Percentiles rank a stretch among this genome's conserved stretches.
Conservation (phyloP, 2,797 vertebrate species). For the Allobates femoralis region DNA sequence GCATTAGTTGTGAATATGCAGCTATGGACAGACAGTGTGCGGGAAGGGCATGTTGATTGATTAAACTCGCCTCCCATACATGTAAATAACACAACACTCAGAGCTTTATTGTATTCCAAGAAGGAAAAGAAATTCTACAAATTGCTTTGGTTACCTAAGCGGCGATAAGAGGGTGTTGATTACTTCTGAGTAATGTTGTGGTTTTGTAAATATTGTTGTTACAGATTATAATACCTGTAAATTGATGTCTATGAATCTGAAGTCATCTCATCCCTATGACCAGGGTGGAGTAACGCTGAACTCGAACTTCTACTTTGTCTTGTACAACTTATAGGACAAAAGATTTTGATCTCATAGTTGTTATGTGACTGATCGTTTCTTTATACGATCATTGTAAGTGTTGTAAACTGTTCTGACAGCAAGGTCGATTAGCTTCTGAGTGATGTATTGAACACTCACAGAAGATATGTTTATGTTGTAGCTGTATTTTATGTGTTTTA, state of each 20-base stretch:
- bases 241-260: slow-evolving; percentile 48
- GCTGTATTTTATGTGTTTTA: neutral
- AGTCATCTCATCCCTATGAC: neutral
- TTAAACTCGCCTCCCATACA: neutral
- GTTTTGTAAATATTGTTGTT: slow-evolving; percentile 51
- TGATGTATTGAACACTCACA: neutral
- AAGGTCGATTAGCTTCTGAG: neutral
- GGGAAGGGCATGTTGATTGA: neutral
- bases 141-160: slow-evolving; percentile 32
- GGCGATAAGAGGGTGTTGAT: slow-evolving; percentile 40
- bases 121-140: slow-evolving; percentile 12
- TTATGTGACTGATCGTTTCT: neutral
- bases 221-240: slow-evolving; percentile 24
- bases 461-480: neutral
- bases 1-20: too few species aligned
- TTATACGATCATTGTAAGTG: neutral
- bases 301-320: slow-evolving; percentile 16
- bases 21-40: neutral
- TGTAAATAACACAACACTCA: slow-evolving; percentile 9
- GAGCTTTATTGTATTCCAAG: slow-evolving; percentile 8
- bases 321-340: slow-evolving; percentile 8
- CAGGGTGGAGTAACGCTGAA: slow-evolving; percentile 14
- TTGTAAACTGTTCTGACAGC: neutral
- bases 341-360: slow-evolving; percentile 10
- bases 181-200: slow-evolving; percentile 37